Evolutionary conservation across 2,113 vertebrate genomes (phyloP).

Genomic region (Xenopus tropicalis): DNA sequence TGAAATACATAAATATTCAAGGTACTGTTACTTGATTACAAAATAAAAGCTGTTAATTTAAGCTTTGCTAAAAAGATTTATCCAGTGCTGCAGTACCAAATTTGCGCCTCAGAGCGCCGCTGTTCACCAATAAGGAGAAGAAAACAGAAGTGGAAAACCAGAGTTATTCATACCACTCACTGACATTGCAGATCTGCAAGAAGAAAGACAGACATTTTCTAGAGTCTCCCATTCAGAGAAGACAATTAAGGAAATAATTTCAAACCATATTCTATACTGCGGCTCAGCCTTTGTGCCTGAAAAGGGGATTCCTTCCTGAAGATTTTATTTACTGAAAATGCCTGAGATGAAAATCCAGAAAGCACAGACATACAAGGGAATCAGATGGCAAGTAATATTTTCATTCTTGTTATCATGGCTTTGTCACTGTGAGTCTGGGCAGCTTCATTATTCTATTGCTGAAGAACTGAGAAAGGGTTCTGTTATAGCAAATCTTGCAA

Average conservation of each 20-base stretch:
- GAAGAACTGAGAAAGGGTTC: conserved; percentile 57
- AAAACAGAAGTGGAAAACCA: conserved; percentile 16
- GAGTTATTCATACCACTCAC: neutral
- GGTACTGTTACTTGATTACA: no score
- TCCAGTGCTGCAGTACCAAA: no score
- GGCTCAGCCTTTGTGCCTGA: no score
- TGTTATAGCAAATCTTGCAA: conserved; percentile 59
- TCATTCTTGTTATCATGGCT: conserved; percentile 45
- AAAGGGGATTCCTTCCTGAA: neutral
- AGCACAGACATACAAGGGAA: conserved; percentile 32
- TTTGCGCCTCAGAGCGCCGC: no score
- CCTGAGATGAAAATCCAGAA: conserved; percentile 42
- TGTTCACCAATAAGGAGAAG: neutral
- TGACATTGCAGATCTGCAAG: conserved; percentile 1
- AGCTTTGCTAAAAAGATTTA: no score
- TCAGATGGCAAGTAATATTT: conserved; percentile 26
- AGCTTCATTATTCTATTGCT: conserved; percentile 53
- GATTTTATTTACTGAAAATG: neutral
- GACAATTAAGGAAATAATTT: no score
- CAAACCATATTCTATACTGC: no score
- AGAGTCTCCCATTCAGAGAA: no score
- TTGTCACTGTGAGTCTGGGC: conserved; percentile 46
- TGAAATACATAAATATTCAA: no score
- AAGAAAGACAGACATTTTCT: conserved; percentile 10
- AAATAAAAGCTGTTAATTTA: no score